Percentiles rank a stretch among this genome's conserved stretches.
phyloP scores from a whole-genome alignment of 2,113 vertebrate species.

The Falcunculus frontatus region DNA sequence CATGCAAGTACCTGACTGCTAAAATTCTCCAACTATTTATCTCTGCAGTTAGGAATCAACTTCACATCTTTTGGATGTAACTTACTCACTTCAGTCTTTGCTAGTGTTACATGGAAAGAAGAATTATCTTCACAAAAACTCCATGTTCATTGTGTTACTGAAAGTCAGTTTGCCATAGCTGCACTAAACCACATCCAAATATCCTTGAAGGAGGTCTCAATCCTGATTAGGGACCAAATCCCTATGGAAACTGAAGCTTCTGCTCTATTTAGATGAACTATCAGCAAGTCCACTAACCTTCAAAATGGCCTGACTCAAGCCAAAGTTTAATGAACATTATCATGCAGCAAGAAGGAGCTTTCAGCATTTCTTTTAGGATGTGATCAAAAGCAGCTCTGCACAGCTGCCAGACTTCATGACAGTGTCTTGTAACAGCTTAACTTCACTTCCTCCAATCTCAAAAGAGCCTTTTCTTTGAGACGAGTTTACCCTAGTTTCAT shows the following conservation, averaged over 20 bases:
- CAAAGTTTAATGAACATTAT: neutral
- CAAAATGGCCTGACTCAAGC: neutral
- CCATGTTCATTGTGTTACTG: neutral
- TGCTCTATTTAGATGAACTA: neutral
- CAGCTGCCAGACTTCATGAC: neutral
- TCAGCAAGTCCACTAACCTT: neutral
- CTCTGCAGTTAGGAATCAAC: neutral
- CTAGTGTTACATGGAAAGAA: neutral
- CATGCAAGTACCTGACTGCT: neutral
- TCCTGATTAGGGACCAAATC: neutral
- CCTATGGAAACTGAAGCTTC: neutral
- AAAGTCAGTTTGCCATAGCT: neutral
- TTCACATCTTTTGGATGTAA: neutral
- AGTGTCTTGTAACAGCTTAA: neutral
- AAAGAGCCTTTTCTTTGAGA: neutral
- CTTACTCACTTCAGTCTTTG: neutral
- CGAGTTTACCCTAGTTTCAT: neutral
- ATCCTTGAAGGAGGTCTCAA: neutral
- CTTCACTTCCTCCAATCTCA: neutral
- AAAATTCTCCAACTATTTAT: neutral
- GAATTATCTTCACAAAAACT: neutral
- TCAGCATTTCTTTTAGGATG: neutral
- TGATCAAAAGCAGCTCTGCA: neutral
- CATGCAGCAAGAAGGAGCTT: neutral
- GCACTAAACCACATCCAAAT: neutral